phyloP scores from a whole-genome alignment of 2,797 vertebrate genomes.

The Meriones psammophilus region DNA sequence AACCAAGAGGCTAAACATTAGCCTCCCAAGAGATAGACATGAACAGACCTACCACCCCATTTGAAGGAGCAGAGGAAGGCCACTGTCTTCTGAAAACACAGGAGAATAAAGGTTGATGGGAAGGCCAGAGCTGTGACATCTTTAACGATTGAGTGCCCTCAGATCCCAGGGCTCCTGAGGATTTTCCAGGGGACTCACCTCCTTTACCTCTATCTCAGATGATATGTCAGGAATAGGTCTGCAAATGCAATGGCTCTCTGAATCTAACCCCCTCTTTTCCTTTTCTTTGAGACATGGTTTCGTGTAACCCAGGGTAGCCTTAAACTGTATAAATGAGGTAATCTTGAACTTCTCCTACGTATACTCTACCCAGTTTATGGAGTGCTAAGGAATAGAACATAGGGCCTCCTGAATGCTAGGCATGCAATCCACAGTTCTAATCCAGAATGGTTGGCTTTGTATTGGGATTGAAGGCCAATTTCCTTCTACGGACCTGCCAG shows the following conservation, averaged over 20 bases:
- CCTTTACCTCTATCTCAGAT: background rate
- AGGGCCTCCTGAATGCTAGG: background rate
- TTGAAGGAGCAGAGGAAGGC: background rate
- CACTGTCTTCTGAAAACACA: background rate
- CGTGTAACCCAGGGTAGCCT: too few species aligned
- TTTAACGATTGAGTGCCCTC: background rate
- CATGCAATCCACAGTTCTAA: background rate
- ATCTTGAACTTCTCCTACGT: background rate
- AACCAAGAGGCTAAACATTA: background rate
- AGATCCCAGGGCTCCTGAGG: background rate
- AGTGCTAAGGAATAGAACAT: background rate
- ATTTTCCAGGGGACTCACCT: background rate
- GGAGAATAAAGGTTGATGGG: background rate
- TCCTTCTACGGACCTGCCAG: background rate
- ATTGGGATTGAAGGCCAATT: background rate
- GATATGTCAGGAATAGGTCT: background rate
- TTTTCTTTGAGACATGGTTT: background rate
- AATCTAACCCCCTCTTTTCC: too few species aligned
- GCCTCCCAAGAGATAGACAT: background rate
- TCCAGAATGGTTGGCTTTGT: background rate
- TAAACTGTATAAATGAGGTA: background rate
- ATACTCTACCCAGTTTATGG: background rate
- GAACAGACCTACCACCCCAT: background rate
- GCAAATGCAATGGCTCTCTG: background rate
- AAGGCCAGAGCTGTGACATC: background rate